Conservation (phyloP, 2,797 vertebrate genomes). For the Tinamus major region DNA sequence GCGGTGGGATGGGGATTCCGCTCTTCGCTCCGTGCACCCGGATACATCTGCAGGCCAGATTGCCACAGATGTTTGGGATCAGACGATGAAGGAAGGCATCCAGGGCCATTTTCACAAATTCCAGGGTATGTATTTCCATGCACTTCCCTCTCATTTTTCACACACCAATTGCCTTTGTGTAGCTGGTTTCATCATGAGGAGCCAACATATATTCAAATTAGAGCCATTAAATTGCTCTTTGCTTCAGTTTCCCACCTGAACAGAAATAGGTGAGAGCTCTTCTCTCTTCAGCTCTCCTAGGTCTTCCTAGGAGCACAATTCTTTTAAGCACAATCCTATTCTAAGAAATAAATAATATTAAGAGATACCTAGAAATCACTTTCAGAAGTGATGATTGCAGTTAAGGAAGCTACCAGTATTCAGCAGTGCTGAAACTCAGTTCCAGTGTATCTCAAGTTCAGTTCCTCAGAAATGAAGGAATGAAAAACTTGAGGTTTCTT, state of each 20-base stretch:
- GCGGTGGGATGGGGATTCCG: conserved; percentile 8
- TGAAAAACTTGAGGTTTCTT: background rate
- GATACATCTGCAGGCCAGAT: conserved; percentile 5
- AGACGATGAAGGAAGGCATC: conserved; percentile 48
- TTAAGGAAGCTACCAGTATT: background rate
- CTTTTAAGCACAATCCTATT: background rate
- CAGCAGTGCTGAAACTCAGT: background rate
- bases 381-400: background rate
- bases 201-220: background rate
- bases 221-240: background rate
- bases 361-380: background rate
- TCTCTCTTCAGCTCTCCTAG: background rate
- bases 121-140: background rate
- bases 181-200: background rate
- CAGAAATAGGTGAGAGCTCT: background rate
- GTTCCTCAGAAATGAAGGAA: conserved; percentile 37
- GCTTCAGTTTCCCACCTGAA: background rate
- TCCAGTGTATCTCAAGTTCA: background rate
- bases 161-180: background rate
- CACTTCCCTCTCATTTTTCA: background rate
- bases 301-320: background rate
- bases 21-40: conserved; percentile 7
- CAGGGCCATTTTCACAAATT: background rate
- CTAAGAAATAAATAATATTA: background rate
- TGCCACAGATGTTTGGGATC: conserved; percentile 29